These are phyloP conservation scores for Umimayanthus kanabou DNA, from an alignment of 92 coral and sea anemone genomes.

Conservation along the genomic window DNA sequence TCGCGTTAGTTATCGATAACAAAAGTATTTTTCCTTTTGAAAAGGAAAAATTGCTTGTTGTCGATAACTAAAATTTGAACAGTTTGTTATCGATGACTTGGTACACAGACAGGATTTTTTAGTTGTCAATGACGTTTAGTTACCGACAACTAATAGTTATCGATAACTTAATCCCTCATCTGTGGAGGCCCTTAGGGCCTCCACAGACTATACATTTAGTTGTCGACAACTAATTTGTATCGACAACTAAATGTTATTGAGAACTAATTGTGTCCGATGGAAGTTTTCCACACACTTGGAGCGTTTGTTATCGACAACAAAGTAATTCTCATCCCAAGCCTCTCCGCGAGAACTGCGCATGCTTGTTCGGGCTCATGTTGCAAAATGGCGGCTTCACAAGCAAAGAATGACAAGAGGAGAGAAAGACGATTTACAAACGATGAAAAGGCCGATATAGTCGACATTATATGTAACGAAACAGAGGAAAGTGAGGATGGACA, in stretches of 20 bases:
- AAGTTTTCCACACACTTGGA: neutral
- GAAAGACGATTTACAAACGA: slow-evolving; percentile 37
- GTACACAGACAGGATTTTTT: too few species aligned
- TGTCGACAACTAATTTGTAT: neutral
- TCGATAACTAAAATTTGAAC: too few species aligned
- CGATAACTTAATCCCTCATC: too few species aligned
- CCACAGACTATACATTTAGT: neutral
- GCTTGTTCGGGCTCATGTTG: neutral
- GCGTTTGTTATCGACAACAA: neutral
- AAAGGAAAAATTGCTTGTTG: too few species aligned
- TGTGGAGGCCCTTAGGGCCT: too few species aligned
- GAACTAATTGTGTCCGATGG: neutral
- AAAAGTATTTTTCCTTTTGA: too few species aligned
- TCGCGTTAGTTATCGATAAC: too few species aligned
- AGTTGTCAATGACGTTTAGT: too few species aligned
- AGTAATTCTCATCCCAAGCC: neutral
- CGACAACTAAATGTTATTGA: neutral
- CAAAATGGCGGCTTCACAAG: neutral
- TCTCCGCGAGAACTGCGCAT: neutral
- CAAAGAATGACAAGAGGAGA: neutral
- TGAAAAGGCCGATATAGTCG: slow-evolving; percentile 40
- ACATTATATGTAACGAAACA: slow-evolving; percentile 41
- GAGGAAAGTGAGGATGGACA: slow-evolving; percentile 33
- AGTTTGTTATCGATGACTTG: too few species aligned
- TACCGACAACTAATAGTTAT: too few species aligned